Evolutionary conservation across 2,797 vertebrate genomes (phyloP).

Genomic region (Cyclopterus lumpus): DNA sequence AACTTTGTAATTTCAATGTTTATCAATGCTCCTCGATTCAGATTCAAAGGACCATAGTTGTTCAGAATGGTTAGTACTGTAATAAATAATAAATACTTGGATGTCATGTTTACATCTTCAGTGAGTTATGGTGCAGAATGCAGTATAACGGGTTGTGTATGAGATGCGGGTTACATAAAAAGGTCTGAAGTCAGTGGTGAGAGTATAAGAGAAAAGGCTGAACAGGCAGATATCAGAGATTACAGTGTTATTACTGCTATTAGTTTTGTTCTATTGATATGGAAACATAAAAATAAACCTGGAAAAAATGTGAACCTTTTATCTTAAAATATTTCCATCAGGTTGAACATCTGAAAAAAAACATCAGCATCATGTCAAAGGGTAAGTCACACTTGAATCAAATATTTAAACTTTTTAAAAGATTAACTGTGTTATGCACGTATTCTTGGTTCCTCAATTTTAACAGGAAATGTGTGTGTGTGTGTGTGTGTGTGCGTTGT

Average conservation of each 20-base stretch:
- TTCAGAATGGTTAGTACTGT: not conserved
- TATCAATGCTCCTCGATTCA: not conserved
- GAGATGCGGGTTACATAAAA: not conserved
- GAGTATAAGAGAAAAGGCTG: not conserved
- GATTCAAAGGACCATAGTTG: not conserved
- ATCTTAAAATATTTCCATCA: constrained; percentile 22
- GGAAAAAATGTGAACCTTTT: not conserved
- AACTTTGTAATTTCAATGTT: not conserved
- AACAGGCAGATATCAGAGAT: not conserved
- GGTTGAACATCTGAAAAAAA: constrained; percentile 33
- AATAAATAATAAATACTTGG: not conserved
- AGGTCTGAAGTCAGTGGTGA: not conserved
- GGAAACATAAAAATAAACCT: not conserved
- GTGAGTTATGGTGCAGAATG: constrained; percentile 25
- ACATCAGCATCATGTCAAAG: constrained; percentile 63
- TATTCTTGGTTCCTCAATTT: not conserved
- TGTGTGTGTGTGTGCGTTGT: constrained; percentile 21
- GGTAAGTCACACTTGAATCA: constrained; percentile 30
- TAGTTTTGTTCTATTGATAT: not conserved
- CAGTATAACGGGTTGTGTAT: constrained; percentile 23
- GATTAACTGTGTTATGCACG: not conserved
- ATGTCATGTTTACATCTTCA: not conserved
- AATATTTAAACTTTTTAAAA: not conserved
- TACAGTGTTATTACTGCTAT: not conserved
- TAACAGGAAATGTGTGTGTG: constrained; percentile 25